phyloP scores from a whole-genome alignment of 2,113 vertebrate genomes.

The Amphiprion percula region DNA sequence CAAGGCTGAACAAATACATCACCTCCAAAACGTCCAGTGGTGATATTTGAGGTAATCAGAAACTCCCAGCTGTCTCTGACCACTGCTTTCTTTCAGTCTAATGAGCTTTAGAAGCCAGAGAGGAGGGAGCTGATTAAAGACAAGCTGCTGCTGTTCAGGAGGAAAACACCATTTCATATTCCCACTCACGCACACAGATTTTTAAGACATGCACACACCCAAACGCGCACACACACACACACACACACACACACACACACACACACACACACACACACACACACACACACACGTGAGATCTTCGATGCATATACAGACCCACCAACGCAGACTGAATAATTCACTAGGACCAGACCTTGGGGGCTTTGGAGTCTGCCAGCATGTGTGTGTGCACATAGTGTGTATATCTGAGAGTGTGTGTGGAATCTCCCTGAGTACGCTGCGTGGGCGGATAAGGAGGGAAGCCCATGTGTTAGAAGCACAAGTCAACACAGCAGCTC shows the following conservation, averaged over 20 bases:
- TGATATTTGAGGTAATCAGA: background rate
- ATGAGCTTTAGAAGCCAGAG: constrained; percentile 40
- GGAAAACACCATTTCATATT: constrained; percentile 59
- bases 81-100: constrained; percentile 32
- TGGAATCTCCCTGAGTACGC: constrained; percentile 73
- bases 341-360: constrained; percentile 71
- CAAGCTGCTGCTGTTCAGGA: constrained; percentile 33
- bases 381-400: constrained; percentile 26
- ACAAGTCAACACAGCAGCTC: constrained; percentile 51
- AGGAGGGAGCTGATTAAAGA: constrained; percentile 53
- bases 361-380: constrained; percentile 59
- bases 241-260: constrained; percentile 1
- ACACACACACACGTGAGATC: constrained; percentile 2
- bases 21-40: background rate
- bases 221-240: too few species aligned
- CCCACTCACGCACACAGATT: constrained; percentile 22
- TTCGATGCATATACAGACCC: constrained; percentile 46
- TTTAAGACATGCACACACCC: constrained; percentile 26
- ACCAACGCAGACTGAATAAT: constrained; percentile 77
- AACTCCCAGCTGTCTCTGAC: constrained; percentile 8
- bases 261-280: constrained; percentile 24
- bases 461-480: constrained; percentile 68
- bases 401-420: constrained; percentile 11
- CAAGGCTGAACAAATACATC: background rate
- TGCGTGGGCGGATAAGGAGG: constrained; percentile 69